Conservation (phyloP, 2,888 invertebrate genomes). For the Eristalis pertinax region DNA sequence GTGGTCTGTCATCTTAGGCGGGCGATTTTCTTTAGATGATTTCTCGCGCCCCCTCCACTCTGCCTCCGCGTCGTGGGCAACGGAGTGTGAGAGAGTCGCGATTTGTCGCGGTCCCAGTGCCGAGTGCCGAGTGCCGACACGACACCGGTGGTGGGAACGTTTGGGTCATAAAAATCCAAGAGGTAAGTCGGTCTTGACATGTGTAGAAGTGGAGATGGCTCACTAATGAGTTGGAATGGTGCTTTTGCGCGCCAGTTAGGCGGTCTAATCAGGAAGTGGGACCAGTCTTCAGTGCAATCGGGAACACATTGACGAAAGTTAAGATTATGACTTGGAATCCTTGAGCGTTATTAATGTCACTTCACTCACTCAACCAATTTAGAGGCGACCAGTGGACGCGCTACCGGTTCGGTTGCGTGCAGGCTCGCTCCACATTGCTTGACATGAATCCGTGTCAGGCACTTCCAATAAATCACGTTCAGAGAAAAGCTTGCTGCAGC, state of each 20-base stretch:
- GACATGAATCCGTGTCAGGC: constrained; percentile 18
- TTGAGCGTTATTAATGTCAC: background rate
- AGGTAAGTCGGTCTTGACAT: constrained; percentile 39
- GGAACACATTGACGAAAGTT: background rate
- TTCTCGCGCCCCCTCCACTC: constrained; percentile 2
- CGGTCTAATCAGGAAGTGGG: constrained; percentile 20
- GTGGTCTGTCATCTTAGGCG: constrained; percentile 45
- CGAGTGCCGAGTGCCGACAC: background rate
- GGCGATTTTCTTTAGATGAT: constrained; percentile 34
- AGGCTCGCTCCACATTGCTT: constrained; percentile 5
- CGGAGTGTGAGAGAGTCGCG: constrained; percentile 64
- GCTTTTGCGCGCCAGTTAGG: background rate
- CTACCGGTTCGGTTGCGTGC: background rate
- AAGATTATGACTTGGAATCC: background rate
- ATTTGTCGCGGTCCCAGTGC: constrained; percentile 35
- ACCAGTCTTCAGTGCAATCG: background rate
- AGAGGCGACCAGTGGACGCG: background rate
- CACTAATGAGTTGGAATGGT: constrained; percentile 6
- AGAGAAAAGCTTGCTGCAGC: background rate
- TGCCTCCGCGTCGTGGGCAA: constrained; percentile 1
- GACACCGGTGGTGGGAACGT: constrained; percentile 22
- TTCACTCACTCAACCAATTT: background rate
- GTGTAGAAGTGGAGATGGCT: constrained; percentile 1
- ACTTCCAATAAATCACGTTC: constrained; percentile 47
- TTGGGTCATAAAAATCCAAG: constrained; percentile 42